A percentile compares a stretch with the other conserved stretches of the same genome.
Conservation (phyloP, 1,140 invertebrate species). For the Diorhabda carinulata region DNA sequence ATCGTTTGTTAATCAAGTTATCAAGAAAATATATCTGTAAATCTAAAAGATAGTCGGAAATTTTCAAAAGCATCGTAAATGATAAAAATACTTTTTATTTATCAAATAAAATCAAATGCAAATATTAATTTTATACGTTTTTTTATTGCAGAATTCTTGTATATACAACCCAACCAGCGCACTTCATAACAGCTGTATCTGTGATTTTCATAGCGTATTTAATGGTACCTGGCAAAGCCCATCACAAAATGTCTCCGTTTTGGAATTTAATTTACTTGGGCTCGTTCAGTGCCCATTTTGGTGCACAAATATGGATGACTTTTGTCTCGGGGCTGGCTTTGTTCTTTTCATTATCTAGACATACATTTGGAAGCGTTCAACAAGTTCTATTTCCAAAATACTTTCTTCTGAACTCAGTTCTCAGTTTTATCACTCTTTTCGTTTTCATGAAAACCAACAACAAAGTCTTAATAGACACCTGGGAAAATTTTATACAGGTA, state of each 20-base stretch:
- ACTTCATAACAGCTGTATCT: conserved; percentile 63
- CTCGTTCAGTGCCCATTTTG: conserved; percentile 72
- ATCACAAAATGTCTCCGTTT: conserved; percentile 46
- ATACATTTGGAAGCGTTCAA: conserved; percentile 78
- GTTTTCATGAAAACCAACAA: conserved; percentile 39
- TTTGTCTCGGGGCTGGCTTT: conserved; percentile 79
- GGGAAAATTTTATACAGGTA: conserved; percentile 40
- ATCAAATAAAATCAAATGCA: neutral
- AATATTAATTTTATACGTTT: conserved; percentile 9
- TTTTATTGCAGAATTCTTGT: conserved; percentile 61
- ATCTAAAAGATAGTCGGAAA: neutral
- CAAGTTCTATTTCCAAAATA: conserved; percentile 81
- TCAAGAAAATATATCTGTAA: neutral
- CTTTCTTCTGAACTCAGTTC: conserved; percentile 69
- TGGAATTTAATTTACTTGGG: conserved; percentile 64
- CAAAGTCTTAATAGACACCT: conserved; percentile 22
- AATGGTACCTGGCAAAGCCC: conserved; percentile 52
- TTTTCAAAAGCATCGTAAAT: neutral
- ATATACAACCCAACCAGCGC: conserved; percentile 69
- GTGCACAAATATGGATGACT: conserved; percentile 85
- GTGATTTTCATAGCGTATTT: conserved; percentile 60
- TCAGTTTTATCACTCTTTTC: conserved; percentile 69
- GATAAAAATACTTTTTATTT: neutral
- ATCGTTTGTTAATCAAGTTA: neutral
- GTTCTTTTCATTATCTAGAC: conserved; percentile 76